These are phyloP conservation scores for Tetragonula carbonaria DNA, from an alignment of 2,888 invertebrate genomes.

Conservation along the genomic window DNA sequence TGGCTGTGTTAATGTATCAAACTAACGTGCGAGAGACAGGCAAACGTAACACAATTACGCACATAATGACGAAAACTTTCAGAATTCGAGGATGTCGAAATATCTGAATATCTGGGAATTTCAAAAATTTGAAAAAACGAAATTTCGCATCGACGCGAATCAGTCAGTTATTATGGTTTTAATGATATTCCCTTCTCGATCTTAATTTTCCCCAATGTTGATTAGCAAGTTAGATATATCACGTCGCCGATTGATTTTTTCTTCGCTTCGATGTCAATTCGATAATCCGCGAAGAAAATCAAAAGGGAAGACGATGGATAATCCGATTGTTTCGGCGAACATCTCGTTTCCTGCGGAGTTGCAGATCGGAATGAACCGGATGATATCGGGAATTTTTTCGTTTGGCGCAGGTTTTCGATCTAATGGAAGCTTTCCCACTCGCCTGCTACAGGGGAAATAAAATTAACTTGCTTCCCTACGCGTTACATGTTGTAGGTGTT, in stretches of 20 bases:
- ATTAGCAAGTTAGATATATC: background rate
- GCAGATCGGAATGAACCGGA: slow-evolving; percentile 9
- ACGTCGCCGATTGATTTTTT: background rate
- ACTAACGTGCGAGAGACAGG: background rate
- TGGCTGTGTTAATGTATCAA: no score
- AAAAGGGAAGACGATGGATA: background rate
- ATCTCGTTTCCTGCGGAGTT: slow-evolving; percentile 11
- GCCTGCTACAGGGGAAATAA: slow-evolving; percentile 46
- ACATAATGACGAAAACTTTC: background rate
- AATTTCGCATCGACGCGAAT: background rate
- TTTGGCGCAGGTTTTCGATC: slow-evolving; percentile 23
- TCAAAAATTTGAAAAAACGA: background rate
- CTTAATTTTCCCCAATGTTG: background rate
- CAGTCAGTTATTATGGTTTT: background rate
- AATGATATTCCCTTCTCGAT: background rate
- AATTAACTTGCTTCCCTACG: slow-evolving; percentile 50
- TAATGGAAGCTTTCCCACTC: slow-evolving; percentile 43
- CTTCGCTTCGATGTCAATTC: no score
- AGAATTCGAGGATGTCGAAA: background rate
- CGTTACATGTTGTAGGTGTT: slow-evolving; percentile 32
- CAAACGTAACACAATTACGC: no score
- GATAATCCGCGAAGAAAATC: background rate
- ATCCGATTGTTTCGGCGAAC: slow-evolving; percentile 10
- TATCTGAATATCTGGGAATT: background rate
- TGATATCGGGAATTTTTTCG: slow-evolving; percentile 34